A percentile compares a stretch with the other conserved stretches of the same genome.
Evolutionary conservation across 2,113 vertebrate species (phyloP).

Genomic region (Microtus oregoni): DNA sequence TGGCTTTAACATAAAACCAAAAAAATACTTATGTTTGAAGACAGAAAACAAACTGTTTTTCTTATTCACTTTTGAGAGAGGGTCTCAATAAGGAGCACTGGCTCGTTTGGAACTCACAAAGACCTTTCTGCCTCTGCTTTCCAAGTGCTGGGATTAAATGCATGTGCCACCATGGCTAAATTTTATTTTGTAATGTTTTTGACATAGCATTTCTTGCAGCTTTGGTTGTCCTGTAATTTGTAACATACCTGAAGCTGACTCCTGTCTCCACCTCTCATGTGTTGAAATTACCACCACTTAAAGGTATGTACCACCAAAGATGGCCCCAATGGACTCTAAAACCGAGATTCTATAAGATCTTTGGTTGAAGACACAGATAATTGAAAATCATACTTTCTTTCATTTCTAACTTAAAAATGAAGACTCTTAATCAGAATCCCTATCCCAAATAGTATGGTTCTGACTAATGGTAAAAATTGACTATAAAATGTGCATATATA

Average conservation of each 20-base stretch:
- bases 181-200: neutral
- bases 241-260: neutral
- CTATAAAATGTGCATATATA: neutral
- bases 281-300: neutral
- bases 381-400: neutral
- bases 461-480: neutral
- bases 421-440: conserved; percentile 2
- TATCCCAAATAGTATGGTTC: neutral
- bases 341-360: neutral
- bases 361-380: neutral
- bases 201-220: neutral
- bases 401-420: conserved; percentile 30
- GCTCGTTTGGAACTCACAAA: neutral
- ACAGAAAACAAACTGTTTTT: neutral
- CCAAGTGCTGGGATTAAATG: neutral
- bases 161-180: neutral
- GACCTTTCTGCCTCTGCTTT: neutral
- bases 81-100: neutral
- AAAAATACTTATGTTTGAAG: neutral
- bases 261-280: neutral
- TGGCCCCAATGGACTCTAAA: neutral
- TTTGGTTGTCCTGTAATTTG: neutral
- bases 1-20: neutral
- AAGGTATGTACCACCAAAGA: neutral
- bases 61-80: neutral